These are phyloP conservation scores for Mustela lutreola DNA, from an alignment of 2,113 vertebrate species.

Conservation along the genomic window DNA sequence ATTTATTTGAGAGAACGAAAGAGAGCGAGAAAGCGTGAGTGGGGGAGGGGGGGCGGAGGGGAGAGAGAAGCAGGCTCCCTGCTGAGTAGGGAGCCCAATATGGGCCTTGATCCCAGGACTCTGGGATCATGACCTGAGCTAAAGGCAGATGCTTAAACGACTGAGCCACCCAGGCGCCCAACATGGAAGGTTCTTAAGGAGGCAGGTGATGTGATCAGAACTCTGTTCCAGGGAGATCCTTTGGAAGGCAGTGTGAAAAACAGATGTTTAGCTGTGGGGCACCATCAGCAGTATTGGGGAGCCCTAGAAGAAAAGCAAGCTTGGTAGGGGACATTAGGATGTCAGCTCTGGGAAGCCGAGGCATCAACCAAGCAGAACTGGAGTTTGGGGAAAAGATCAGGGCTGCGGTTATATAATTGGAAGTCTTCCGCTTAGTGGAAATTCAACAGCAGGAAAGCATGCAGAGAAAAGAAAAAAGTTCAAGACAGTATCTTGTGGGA, in stretches of 20 bases:
- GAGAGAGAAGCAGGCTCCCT: neutral
- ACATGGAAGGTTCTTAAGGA: neutral
- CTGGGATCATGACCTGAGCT: neutral
- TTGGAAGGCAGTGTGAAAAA: neutral
- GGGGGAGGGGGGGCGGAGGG: neutral
- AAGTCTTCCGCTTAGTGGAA: neutral
- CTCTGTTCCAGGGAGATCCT: neutral
- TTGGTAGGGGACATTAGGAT: neutral
- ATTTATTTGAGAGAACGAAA: neutral
- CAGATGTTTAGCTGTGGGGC: neutral
- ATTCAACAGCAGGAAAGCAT: neutral
- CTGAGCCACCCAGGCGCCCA: neutral
- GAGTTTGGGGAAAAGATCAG: neutral
- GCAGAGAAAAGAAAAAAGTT: neutral
- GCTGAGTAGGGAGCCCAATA: neutral
- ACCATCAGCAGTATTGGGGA: neutral
- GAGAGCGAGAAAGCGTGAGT: fast-evolving
- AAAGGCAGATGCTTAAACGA: neutral
- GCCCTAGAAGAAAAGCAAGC: neutral
- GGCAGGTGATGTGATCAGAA: neutral
- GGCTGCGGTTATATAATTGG: neutral
- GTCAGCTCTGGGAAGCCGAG: neutral
- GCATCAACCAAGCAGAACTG: neutral
- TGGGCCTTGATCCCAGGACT: neutral
- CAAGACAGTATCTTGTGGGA: neutral